Conservation (phyloP, 2,113 vertebrate species). For the Natator depressus region DNA sequence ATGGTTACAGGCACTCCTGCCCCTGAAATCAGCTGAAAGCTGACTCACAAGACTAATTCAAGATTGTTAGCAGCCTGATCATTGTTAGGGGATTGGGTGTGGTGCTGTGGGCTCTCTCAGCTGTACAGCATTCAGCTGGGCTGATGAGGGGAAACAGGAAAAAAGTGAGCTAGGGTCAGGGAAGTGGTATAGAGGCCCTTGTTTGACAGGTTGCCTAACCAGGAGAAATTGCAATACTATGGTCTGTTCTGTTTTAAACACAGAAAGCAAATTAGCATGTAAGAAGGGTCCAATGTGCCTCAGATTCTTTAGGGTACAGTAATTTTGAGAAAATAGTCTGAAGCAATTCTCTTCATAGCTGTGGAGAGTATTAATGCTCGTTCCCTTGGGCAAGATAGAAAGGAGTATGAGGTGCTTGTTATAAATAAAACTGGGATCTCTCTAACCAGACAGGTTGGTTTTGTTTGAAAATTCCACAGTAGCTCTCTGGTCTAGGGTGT, state of each 20-base stretch:
- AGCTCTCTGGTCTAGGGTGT: background rate
- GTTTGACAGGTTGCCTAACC: background rate
- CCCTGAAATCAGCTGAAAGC: background rate
- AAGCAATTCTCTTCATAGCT: background rate
- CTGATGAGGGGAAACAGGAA: background rate
- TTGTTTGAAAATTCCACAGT: rapidly evolving
- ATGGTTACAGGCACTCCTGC: rapidly evolving
- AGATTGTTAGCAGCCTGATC: background rate
- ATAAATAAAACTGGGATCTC: background rate
- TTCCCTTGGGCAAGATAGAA: background rate
- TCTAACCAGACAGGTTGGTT: background rate
- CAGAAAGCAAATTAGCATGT: background rate
- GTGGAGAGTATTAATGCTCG: background rate
- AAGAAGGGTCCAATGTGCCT: background rate
- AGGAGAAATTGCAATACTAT: rapidly evolving
- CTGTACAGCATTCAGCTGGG: rapidly evolving
- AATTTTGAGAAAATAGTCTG: background rate
- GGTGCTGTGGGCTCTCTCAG: too few species aligned
- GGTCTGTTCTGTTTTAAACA: rapidly evolving
- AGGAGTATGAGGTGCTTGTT: background rate
- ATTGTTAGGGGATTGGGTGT: background rate
- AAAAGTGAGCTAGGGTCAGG: rapidly evolving
- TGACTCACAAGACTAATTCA: background rate
- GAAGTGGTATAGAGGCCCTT: background rate
- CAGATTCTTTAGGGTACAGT: background rate